Percentiles rank a stretch among this genome's conserved stretches.
Evolutionary conservation across 2,888 invertebrate species (phyloP).

Genomic region (Drepana falcataria): DNA sequence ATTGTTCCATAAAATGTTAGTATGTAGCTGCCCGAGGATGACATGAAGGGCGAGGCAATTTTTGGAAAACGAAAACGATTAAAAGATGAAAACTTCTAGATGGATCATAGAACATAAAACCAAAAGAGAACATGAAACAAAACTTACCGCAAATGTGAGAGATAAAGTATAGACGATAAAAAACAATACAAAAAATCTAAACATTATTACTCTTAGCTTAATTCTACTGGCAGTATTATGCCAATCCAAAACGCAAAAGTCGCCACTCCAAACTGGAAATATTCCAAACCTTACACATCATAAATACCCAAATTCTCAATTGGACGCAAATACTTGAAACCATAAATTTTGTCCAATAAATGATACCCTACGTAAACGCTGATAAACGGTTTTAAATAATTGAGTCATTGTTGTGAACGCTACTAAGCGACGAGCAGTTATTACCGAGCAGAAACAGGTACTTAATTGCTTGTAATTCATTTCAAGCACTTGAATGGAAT

Average conservation of each 20-base stretch:
- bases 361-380: constrained; percentile 6
- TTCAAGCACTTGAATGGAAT: too few relatives aligned
- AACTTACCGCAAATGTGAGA: neutral
- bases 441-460: neutral
- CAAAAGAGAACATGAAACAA: neutral
- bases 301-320: neutral
- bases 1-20: too few relatives aligned
- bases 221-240: too few relatives aligned
- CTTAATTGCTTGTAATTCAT: neutral
- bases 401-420: neutral
- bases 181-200: neutral
- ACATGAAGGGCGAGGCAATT: too few relatives aligned
- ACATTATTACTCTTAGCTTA: neutral
- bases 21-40: too few relatives aligned
- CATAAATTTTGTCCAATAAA: neutral
- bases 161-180: neutral
- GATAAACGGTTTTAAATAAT: constrained; percentile 2
- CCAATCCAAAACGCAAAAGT: neutral
- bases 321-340: neutral
- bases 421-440: neutral
- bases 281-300: neutral
- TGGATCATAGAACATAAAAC: too few relatives aligned
- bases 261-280: neutral
- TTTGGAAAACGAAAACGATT: too few relatives aligned
- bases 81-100: neutral